Evolutionary conservation across 2,113 vertebrate species (phyloP).

Genomic region (Gobius niger): DNA sequence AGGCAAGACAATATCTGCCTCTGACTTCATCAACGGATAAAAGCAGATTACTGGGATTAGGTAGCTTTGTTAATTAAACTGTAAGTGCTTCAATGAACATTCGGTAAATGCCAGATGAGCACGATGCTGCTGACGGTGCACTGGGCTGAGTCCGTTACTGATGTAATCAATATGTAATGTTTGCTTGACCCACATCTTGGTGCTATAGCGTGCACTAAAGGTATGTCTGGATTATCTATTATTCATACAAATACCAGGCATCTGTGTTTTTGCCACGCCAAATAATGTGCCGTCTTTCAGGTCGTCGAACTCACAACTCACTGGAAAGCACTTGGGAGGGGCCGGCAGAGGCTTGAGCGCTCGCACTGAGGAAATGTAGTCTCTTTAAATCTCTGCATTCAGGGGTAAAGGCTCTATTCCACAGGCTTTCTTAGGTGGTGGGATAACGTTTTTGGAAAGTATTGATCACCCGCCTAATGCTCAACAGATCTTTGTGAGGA

Average conservation of each 20-base stretch:
- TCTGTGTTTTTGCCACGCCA: neutral
- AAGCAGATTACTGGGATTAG: constrained; percentile 62
- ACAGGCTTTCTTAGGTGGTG: no score
- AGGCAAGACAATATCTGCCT: constrained; percentile 30
- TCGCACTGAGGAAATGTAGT: no score
- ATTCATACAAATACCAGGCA: constrained; percentile 19
- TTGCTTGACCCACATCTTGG: constrained; percentile 51
- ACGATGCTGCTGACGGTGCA: constrained; percentile 43
- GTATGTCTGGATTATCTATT: constrained; percentile 20
- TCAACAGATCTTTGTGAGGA: no score
- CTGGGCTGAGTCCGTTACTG: constrained; percentile 43
- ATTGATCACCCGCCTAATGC: no score
- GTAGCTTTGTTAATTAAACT: constrained; percentile 41
- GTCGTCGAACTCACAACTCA: neutral
- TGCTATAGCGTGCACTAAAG: neutral
- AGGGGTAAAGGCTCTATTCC: no score
- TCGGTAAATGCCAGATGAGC: constrained; percentile 29
- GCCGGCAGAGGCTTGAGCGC: no score
- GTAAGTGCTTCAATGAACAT: constrained; percentile 34
- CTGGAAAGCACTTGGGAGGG: neutral
- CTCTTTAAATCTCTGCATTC: no score
- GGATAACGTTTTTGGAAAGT: no score
- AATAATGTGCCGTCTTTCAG: constrained; percentile 11
- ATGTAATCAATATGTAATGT: constrained; percentile 55
- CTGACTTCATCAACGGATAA: constrained; percentile 39